Conservation (phyloP, 2,888 invertebrate species). For the Drosophila hamatofila region DNA sequence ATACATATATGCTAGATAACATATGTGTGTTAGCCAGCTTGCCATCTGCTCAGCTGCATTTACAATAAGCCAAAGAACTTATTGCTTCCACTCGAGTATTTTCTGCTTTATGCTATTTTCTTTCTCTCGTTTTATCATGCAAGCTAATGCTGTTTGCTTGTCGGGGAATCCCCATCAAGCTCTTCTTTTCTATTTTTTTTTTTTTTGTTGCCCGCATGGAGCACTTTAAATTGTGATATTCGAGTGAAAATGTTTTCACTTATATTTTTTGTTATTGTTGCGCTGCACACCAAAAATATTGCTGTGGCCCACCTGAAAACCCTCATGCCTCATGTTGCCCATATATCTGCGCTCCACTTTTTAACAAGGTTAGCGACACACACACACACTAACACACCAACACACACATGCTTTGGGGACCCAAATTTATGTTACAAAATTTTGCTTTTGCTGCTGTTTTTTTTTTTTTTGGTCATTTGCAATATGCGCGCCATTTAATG, state of each 20-base stretch:
- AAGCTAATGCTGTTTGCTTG: slow-evolving; percentile 55
- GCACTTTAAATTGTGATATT: slow-evolving; percentile 30
- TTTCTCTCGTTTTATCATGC: slow-evolving; percentile 18
- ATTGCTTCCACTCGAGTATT: slow-evolving; percentile 32
- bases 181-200: not conserved
- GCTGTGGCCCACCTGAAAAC: slow-evolving; percentile 31
- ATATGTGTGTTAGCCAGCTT: not conserved
- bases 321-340: slow-evolving; percentile 23
- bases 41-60: slow-evolving; percentile 12
- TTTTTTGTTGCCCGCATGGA: not conserved
- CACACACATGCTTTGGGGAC: slow-evolving; percentile 1
- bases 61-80: slow-evolving; percentile 31
- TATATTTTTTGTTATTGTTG: slow-evolving; percentile 45
- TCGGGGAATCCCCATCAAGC: slow-evolving; percentile 34
- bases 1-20: too few species aligned
- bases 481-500: slow-evolving; percentile 68
- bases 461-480: slow-evolving; percentile 75
- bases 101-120: slow-evolving; percentile 22
- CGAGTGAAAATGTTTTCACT: slow-evolving; percentile 27
- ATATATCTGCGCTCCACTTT: slow-evolving; percentile 73
- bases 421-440: slow-evolving; percentile 65
- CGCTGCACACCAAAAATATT: slow-evolving; percentile 2
- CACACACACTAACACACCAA: slow-evolving; percentile 15
- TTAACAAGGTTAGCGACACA: slow-evolving; percentile 72
- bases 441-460: slow-evolving; percentile 51